Evolutionary conservation across 1,140 invertebrate genomes (phyloP).

Genomic region (Drosophila funebris): DNA sequence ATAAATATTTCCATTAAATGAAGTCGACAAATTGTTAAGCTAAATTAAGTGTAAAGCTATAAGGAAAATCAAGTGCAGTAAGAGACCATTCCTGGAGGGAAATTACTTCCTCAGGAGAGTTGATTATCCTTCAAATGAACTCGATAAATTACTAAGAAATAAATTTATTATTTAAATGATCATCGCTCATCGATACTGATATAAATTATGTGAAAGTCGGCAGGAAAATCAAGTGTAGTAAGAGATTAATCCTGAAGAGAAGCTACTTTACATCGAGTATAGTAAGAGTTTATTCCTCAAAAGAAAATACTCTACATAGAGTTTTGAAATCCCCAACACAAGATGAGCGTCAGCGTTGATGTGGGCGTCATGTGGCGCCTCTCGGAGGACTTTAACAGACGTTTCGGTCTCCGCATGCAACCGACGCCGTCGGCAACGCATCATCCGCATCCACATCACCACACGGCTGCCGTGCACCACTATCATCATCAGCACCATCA

Average conservation of each 20-base stretch:
- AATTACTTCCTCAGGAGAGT: background rate
- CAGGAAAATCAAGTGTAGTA: background rate
- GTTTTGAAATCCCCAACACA: background rate
- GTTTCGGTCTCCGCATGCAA: constrained; percentile 81
- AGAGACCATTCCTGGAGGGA: background rate
- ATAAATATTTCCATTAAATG: background rate
- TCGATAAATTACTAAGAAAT: background rate
- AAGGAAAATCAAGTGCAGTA: background rate
- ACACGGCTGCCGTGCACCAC: constrained; percentile 56
- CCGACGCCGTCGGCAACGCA: constrained; percentile 60
- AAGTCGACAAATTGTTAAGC: background rate
- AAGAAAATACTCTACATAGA: background rate
- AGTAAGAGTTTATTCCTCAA: background rate
- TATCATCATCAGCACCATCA: constrained; percentile 72
- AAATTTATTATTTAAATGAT: background rate
- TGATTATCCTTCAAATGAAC: background rate
- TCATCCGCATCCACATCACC: constrained; percentile 59
- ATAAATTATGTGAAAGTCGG: background rate
- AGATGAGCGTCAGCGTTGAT: constrained; percentile 83
- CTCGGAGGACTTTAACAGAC: constrained; percentile 81
- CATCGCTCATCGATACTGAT: too few species aligned
- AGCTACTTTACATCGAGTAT: background rate
- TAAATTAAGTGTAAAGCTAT: background rate
- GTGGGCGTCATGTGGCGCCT: constrained; percentile 84
- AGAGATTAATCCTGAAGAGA: background rate